Conservation (phyloP, 2,797 vertebrate species). For the Platalea minor region DNA sequence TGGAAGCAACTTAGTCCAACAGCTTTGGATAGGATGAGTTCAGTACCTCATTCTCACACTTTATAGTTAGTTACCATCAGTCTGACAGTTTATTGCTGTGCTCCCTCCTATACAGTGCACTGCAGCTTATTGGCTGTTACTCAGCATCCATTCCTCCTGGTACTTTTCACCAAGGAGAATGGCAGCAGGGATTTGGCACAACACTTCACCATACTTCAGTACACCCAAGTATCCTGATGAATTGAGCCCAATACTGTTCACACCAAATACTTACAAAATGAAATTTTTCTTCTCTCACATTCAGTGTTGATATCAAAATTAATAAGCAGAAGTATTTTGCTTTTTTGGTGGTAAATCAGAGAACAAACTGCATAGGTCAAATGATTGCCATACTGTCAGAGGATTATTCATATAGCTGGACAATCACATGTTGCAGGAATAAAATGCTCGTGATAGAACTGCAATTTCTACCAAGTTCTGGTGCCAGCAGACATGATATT, state of each 20-base stretch:
- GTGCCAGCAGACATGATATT: neutral
- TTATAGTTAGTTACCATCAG: neutral
- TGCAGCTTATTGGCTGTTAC: neutral
- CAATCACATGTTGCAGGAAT: neutral
- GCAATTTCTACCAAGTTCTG: neutral
- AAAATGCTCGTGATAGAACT: neutral
- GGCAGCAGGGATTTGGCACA: neutral
- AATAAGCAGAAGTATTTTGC: neutral
- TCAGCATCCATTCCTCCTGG: neutral
- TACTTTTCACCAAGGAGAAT: neutral
- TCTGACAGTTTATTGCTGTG: neutral
- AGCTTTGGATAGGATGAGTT: neutral
- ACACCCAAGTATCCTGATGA: neutral
- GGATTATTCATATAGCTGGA: neutral
- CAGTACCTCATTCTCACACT: neutral
- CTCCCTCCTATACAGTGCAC: neutral
- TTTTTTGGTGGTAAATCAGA: neutral
- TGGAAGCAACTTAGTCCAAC: neutral
- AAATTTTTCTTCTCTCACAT: neutral
- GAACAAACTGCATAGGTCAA: neutral
- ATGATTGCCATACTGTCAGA: neutral
- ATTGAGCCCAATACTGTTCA: neutral
- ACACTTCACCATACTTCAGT: neutral
- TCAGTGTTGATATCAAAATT: neutral
- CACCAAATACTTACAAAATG: neutral